Evolutionary conservation across 2,797 vertebrate genomes (phyloP), one percentile per base, ranked within the genome.

Genomic region (Molothrus aeneus): DNA sequence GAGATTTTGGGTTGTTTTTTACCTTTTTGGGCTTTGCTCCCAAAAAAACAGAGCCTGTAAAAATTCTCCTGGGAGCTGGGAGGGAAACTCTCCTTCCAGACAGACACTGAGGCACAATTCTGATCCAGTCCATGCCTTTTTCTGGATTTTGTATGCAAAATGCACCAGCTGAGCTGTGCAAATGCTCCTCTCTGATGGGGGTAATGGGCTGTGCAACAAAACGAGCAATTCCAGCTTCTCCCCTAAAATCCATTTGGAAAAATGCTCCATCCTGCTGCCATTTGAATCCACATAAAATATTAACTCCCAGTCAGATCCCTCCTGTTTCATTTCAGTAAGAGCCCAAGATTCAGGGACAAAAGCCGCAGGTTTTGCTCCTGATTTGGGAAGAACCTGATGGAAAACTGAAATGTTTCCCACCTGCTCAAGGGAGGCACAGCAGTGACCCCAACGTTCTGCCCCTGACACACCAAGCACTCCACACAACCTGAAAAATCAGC

Each of bases 141-240:
- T 11, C 43, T 45, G 43, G 21, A 17, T 51, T 51, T 29, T 17
- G 17, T 51, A 29, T 29, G 28, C 17, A 17, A 51, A 51, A 29
- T 29, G 1, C 50, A 29, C 50, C 0, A 1, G 38, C 8, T 12
- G 59, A 18, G 34, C 31, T 2, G 36, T 19, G 79, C 71, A 17
- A 38, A 11, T 1, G 59, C 9, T 17, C 40, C 66, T 61, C 48
- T 43, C 9, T 25, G 92, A 24, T 21, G 70, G 68, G 53, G 17
- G 24, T 4, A 29, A 60, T 11, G 47, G 53, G 40, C 60, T 48
- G 3, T 6, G 56, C 28, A 29, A 18, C 26, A 24, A 31, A 75
- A 60, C 0, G 17, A 92, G 66, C 47, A 31, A 48, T 14, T 45
- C 48, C 4, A 66, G 11, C 69, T 36, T 57, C 57, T 47, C 66